Percentiles rank a stretch among this genome's conserved stretches.
phyloP scores from a whole-genome alignment of 2,888 invertebrate genomes.

The Tigriopus californicus region DNA sequence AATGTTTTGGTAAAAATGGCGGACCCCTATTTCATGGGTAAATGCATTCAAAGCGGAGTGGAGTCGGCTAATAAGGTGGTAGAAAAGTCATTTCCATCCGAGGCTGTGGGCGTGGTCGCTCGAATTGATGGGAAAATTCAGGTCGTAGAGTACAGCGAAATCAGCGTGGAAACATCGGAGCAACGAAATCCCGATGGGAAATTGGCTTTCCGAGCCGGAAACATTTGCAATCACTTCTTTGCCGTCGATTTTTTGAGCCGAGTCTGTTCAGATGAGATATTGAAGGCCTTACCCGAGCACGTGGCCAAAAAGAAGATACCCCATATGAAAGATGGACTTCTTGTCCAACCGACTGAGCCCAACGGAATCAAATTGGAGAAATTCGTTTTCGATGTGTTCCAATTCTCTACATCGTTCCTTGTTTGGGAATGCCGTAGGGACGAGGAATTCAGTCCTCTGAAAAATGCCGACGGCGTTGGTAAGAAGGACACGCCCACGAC shows the following conservation, averaged over 20 bases:
- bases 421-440: conserved; percentile 79
- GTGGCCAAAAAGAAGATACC: conserved; percentile 96
- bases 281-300: conserved; percentile 40
- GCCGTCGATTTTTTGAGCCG: conserved; percentile 57
- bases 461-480: conserved; percentile 65
- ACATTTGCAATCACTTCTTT: conserved; percentile 97
- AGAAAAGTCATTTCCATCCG: conserved; percentile 69
- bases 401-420: conserved; percentile 72
- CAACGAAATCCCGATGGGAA: conserved; percentile 52
- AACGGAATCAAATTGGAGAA: conserved; percentile 99
- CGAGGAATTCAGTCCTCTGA: conserved; percentile 89
- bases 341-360: conserved; percentile 52
- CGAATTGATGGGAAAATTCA: conserved; percentile 73
- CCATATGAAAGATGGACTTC: conserved; percentile 49
- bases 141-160: conserved; percentile 87
- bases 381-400: conserved; percentile 97
- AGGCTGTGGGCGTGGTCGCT: conserved; percentile 91
- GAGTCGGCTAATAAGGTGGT: conserved; percentile 69
- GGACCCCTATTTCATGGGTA: conserved; percentile 89
- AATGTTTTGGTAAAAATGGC: conserved; percentile 95
- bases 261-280: neutral
- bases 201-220: conserved; percentile 79
- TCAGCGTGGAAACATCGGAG: conserved; percentile 68
- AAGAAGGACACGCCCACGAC: conserved; percentile 78
- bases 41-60: conserved; percentile 66